Conservation (phyloP, 2,113 vertebrate genomes). For the Orthochromis indermauri region DNA sequence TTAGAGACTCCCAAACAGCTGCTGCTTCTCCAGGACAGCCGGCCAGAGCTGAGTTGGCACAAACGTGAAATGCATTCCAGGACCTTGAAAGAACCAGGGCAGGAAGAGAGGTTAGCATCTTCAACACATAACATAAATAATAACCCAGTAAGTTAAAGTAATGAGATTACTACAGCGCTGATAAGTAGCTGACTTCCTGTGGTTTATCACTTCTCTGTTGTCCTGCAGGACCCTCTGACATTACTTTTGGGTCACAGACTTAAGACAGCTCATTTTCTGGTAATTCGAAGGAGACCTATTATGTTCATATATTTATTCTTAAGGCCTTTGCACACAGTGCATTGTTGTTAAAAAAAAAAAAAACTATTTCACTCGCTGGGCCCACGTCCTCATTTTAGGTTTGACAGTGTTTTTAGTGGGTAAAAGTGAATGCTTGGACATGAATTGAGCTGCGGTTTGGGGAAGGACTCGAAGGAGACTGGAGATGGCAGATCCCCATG, state of each 20-base stretch:
- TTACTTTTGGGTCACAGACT: not conserved
- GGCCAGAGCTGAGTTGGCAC: conserved; percentile 78
- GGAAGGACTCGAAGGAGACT: not conserved
- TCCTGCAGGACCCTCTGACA: not conserved
- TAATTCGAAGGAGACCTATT: not conserved
- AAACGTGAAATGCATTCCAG: conserved; percentile 89
- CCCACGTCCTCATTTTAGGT: not conserved
- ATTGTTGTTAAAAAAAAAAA: not conserved
- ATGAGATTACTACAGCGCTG: not conserved
- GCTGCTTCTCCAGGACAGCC: conserved; percentile 83
- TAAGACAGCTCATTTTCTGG: not conserved
- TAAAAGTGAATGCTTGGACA: not conserved
- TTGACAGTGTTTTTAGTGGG: not conserved
- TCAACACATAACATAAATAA: not conserved
- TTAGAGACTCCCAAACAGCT: conserved; percentile 86
- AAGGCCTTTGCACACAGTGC: not conserved
- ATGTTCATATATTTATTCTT: not conserved
- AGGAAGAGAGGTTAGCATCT: not conserved
- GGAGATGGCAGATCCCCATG: not conserved
- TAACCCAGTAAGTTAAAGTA: not conserved
- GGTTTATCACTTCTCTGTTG: not conserved
- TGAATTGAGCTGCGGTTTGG: not conserved
- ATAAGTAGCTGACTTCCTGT: not conserved
- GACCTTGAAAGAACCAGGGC: conserved; percentile 68
- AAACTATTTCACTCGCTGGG: not conserved